Conservation (phyloP, 2,888 invertebrate genomes). For the Pristionchus arcanus region DNA sequence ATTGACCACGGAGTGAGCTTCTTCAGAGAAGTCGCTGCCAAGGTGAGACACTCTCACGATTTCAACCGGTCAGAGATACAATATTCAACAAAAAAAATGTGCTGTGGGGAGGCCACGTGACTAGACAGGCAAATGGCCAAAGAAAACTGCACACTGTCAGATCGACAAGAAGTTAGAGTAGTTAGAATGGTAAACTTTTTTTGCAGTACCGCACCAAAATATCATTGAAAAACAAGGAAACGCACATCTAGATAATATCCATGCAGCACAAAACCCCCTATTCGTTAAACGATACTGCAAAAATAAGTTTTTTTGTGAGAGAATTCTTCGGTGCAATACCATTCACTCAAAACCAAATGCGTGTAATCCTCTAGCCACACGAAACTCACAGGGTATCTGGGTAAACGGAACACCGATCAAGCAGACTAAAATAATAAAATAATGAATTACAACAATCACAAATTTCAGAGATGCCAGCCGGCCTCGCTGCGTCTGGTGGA, state of each 20-base stretch:
- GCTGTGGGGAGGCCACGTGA: no score
- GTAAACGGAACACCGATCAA: background rate
- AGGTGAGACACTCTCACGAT: no score
- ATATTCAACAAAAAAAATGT: no score
- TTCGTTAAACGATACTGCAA: no score
- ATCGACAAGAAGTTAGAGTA: background rate
- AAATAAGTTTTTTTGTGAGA: no score
- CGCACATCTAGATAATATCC: no score
- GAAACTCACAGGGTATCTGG: background rate
- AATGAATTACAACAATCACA: background rate
- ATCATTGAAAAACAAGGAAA: background rate
- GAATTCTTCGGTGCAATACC: background rate
- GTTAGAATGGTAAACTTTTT: background rate
- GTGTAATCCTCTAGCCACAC: background rate
- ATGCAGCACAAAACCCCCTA: no score
- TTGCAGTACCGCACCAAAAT: background rate
- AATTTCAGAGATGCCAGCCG: conserved; percentile 88
- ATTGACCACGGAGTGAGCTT: conserved; percentile 92
- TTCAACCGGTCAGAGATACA: no score
- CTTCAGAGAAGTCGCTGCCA: conserved; percentile 88
- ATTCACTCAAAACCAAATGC: background rate
- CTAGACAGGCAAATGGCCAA: no score
- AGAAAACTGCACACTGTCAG: no score
- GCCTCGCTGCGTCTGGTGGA: conserved; percentile 97
- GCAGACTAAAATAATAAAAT: background rate